Conservation (phyloP, 2,888 invertebrate genomes). For the Abscondita cerata region DNA sequence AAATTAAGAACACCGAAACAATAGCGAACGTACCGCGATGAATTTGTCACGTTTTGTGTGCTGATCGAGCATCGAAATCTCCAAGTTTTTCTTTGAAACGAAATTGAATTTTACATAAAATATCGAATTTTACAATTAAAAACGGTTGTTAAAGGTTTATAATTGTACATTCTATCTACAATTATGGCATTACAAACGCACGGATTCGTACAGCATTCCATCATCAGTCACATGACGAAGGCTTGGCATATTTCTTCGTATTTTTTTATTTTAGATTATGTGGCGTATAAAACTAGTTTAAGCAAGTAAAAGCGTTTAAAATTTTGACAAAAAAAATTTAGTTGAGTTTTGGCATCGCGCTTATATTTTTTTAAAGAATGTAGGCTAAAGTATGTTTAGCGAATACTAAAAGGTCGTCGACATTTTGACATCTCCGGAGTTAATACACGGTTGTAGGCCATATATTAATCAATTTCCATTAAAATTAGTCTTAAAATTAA, state of each 20-base stretch:
- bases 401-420: conserved; percentile 50
- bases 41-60: not conserved
- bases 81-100: conserved; percentile 1
- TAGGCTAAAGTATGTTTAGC: conserved; percentile 17
- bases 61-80: conserved; percentile 28
- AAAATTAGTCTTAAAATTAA: conserved; percentile 29
- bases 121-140: not conserved
- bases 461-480: conserved; percentile 16
- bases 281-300: conserved; percentile 10
- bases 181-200: conserved; percentile 41
- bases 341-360: not conserved
- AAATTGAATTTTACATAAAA: conserved; percentile 10
- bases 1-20: too few species aligned
- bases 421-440: conserved; percentile 54
- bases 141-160: conserved; percentile 15
- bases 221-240: conserved; percentile 45
- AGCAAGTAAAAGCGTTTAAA: not conserved
- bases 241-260: conserved; percentile 42
- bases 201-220: conserved; percentile 43
- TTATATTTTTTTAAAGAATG: conserved; percentile 8
- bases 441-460: conserved; percentile 7
- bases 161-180: conserved; percentile 39
- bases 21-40: too few species aligned
- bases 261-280: conserved; percentile 19
- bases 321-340: not conserved